Percentiles rank a stretch among this genome's conserved stretches.
phyloP scores from a whole-genome alignment of 2,797 vertebrate species.

The Buphagus erythrorhynchus region DNA sequence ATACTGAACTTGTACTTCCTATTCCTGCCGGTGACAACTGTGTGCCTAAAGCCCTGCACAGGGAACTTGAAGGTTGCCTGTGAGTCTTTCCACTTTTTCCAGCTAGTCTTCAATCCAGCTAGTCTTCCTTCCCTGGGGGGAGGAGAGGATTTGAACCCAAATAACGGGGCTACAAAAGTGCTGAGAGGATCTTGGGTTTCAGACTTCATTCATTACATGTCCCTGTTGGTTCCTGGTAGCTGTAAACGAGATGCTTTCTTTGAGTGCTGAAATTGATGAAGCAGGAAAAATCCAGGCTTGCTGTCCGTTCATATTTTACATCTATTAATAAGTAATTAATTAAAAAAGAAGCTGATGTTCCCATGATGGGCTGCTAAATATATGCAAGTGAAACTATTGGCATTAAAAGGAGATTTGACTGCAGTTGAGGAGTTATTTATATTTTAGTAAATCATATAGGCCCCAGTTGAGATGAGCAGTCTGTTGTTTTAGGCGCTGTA shows the following conservation, averaged over 20 bases:
- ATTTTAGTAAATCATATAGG: conserved; percentile 7
- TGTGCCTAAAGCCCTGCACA: neutral
- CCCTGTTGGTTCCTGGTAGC: neutral
- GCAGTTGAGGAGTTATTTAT: conserved; percentile 37
- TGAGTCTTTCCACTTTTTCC: neutral
- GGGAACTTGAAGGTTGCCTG: neutral
- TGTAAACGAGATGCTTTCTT: conserved; percentile 16
- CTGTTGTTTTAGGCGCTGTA: neutral
- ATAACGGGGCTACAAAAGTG: neutral
- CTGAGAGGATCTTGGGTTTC: neutral
- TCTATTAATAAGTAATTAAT: conserved; percentile 66
- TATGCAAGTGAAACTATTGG: conserved; percentile 1
- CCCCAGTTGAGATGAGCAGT: neutral
- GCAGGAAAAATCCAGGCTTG: conserved; percentile 3
- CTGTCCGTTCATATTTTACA: conserved; percentile 20
- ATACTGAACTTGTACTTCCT: neutral
- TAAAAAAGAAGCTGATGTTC: conserved; percentile 38
- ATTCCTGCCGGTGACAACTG: neutral
- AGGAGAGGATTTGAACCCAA: neutral
- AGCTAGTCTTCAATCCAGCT: neutral
- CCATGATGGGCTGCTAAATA: conserved; percentile 22
- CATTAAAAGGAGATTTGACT: conserved; percentile 49
- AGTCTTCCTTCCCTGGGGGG: neutral
- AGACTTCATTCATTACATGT: neutral
- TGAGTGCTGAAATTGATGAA: conserved; percentile 18